Conservation (phyloP, 2,113 vertebrate species). For the Dunckerocampus dactyliophorus region DNA sequence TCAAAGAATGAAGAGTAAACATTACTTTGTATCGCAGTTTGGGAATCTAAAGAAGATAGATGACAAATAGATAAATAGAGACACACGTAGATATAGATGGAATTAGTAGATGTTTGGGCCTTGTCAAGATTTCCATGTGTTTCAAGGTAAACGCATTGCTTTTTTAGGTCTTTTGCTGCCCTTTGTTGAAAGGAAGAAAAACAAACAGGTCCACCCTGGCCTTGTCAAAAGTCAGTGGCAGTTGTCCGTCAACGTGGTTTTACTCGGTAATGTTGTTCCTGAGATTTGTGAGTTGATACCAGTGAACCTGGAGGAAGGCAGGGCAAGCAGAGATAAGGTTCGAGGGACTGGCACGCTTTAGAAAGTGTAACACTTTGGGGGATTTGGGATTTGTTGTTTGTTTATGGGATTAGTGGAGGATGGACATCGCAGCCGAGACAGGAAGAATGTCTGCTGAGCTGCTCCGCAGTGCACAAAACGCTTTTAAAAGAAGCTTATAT, state of each 20-base stretch:
- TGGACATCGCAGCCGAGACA: constrained; percentile 33
- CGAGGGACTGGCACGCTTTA: background rate
- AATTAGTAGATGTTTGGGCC: no score
- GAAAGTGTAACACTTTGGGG: constrained; percentile 10
- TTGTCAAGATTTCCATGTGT: background rate
- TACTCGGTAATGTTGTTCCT: constrained; percentile 26
- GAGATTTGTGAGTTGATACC: constrained; percentile 42
- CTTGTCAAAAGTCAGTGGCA: background rate
- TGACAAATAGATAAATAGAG: no score
- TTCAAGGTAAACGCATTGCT: background rate
- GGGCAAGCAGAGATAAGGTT: constrained; percentile 40
- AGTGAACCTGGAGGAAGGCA: constrained; percentile 46
- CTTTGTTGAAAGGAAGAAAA: background rate
- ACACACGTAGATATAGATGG: no score
- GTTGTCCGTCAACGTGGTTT: background rate
- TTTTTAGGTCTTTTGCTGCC: background rate
- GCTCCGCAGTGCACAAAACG: background rate
- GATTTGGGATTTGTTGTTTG: constrained; percentile 38
- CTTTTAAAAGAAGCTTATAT: background rate
- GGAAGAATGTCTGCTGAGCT: constrained; percentile 43
- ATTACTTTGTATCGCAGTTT: no score
- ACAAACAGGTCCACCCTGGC: background rate
- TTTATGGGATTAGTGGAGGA: constrained; percentile 48
- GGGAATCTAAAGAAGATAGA: no score
- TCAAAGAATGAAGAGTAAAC: no score